phyloP scores from a whole-genome alignment of 2,888 invertebrate genomes.

The Tetragnatha montana region DNA sequence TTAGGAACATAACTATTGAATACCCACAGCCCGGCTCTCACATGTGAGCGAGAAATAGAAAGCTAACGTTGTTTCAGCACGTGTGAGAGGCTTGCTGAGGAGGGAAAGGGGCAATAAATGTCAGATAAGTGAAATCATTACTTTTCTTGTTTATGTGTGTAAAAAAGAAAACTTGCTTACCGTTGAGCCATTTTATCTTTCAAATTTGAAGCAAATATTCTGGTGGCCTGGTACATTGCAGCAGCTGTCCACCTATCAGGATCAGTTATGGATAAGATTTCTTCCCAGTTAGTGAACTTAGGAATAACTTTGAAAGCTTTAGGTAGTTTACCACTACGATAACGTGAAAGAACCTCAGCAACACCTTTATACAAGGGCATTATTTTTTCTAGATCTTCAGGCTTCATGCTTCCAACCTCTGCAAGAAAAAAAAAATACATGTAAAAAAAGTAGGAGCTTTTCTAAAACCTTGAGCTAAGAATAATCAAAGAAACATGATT shows the following conservation, averaged over 20 bases:
- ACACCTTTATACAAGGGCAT: conserved; percentile 93
- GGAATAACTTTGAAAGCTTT: conserved; percentile 99
- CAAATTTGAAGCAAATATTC: conserved; percentile 97
- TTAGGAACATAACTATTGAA: no score
- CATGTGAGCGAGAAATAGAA: no score
- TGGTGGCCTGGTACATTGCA: conserved; percentile 95
- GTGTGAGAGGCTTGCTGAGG: neutral
- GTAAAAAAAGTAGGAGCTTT: no score
- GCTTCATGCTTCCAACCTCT: conserved; percentile 73
- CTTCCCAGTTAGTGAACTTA: conserved; percentile 94
- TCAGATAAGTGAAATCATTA: no score
- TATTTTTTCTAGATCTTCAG: conserved; percentile 85
- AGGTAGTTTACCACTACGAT: conserved; percentile 96
- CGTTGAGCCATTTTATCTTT: conserved; percentile 97
- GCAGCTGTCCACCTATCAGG: conserved; percentile 98
- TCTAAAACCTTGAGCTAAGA: no score
- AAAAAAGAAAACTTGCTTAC: conserved; percentile 73
- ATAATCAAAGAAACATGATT: no score
- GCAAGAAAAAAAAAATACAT: conserved; percentile 73
- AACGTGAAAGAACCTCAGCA: conserved; percentile 87
- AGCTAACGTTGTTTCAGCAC: neutral
- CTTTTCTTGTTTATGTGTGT: no score
- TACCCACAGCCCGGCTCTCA: no score
- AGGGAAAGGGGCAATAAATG: neutral
- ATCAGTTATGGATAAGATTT: conserved; percentile 81